A percentile compares a stretch with the other conserved stretches of the same genome.
phyloP scores from a whole-genome alignment of 2,888 invertebrate species.

The Drosophila recens region DNA sequence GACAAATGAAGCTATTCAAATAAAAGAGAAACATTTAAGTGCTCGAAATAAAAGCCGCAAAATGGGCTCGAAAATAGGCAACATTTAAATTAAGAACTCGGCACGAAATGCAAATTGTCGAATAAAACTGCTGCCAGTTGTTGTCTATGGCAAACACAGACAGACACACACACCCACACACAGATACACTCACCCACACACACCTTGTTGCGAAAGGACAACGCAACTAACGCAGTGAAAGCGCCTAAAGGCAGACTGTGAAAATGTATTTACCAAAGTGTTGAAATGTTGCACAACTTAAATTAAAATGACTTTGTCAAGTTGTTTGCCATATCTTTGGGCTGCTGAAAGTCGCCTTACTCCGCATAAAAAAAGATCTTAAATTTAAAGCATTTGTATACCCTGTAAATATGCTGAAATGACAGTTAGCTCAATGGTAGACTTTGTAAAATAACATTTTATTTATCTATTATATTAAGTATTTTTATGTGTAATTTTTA shows the following conservation, averaged over 20 bases:
- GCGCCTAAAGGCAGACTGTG: constrained; percentile 54
- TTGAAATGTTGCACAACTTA: constrained; percentile 81
- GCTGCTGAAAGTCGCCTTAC: not conserved
- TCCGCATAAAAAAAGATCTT: constrained; percentile 39
- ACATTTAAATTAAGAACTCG: constrained; percentile 47
- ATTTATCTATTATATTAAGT: not conserved
- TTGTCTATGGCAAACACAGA: constrained; percentile 19
- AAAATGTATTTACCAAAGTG: constrained; percentile 74
- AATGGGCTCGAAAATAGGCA: constrained; percentile 39
- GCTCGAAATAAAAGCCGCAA: constrained; percentile 36
- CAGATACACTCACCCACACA: too few relatives aligned
- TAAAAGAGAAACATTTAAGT: constrained; percentile 40
- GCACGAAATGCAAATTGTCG: constrained; percentile 30
- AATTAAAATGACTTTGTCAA: constrained; percentile 81
- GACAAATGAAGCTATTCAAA: constrained; percentile 26
- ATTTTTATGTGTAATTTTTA: not conserved
- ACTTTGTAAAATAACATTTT: not conserved
- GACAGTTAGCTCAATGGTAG: not conserved
- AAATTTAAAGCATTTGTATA: constrained; percentile 36
- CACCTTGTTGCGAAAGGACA: constrained; percentile 25
- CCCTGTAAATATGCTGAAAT: not conserved
- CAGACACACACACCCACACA: constrained; percentile 3
- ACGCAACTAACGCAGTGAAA: constrained; percentile 33
- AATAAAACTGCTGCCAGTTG: constrained; percentile 26
- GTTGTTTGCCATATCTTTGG: constrained; percentile 40